Evolutionary conservation across 2,797 vertebrate species (phyloP).

Genomic region (Cyprinodon diabolis): DNA sequence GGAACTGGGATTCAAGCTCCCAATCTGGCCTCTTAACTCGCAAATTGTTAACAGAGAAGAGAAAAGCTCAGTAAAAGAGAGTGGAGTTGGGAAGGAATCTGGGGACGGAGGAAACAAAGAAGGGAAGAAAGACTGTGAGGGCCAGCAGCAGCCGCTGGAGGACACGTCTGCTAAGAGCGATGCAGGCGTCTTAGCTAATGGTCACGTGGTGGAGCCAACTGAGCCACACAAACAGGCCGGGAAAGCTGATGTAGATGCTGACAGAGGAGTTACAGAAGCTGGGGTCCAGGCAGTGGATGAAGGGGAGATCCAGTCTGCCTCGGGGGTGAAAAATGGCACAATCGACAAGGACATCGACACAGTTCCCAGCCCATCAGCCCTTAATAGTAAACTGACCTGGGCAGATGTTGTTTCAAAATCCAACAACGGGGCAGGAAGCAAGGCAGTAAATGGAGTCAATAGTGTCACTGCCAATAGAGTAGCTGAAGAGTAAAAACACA

Average conservation of each 20-base stretch:
- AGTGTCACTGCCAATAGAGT: conserved; percentile 35
- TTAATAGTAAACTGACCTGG: conserved; percentile 61
- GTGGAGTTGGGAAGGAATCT: conserved; percentile 51
- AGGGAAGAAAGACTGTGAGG: conserved; percentile 19
- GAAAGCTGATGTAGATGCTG: conserved; percentile 24
- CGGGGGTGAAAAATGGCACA: conserved; percentile 33
- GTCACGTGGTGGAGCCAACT: conserved; percentile 28
- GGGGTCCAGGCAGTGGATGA: conserved; percentile 34
- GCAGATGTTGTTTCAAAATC: conserved; percentile 66
- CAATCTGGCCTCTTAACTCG: neutral
- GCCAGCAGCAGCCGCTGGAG: conserved; percentile 35
- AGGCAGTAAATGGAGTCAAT: conserved; percentile 41
- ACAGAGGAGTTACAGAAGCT: conserved; percentile 24
- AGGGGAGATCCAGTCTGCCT: conserved; percentile 26
- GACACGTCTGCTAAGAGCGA: conserved; percentile 17
- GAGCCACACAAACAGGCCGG: conserved; percentile 34
- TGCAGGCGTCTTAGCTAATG: conserved; percentile 34
- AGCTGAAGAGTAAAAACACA: conserved; percentile 50
- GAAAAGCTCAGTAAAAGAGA: conserved; percentile 36
- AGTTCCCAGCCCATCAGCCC: conserved; percentile 28
- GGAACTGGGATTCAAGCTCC: conserved; percentile 59
- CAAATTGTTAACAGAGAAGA: conserved; percentile 21
- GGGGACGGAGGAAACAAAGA: conserved; percentile 44
- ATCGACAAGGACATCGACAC: conserved; percentile 32
- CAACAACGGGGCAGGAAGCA: conserved; percentile 28